Base-by-base conservation (phyloP, 2,888 invertebrate species). In the Phyllotreta cruciferae region DNA sequence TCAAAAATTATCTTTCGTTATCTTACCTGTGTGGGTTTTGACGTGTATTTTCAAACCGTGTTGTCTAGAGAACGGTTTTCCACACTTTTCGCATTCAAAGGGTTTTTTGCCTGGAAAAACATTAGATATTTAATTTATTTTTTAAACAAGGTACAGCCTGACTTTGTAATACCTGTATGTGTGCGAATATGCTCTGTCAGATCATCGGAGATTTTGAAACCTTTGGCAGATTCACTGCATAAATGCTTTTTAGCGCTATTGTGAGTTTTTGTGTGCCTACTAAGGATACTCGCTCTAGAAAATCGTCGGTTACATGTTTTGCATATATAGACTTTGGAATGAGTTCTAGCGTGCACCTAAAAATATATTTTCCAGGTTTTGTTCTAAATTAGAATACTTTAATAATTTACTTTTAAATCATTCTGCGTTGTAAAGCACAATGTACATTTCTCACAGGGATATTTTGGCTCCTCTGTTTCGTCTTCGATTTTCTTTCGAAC, bases 201-300 rank as follows among this genome's bases (percentile, higher is more conserved):
- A 67, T 81, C 81, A 67, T 81, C 81, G 1, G 81, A 80, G 37
- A 80, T 71, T 6, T 75, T 70, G 69, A 82, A 82, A 36, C 77
- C 78, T 73, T 82, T 82, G 2, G 80, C 81, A 67, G 81, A 81
- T 68, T 81, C 79, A 49, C 71, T 78, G 68, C 81, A 82, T n/a
- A 80, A 65, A 64, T 81, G 81, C 38, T 75, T 68, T 69, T 78
- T 81, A 2, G 76, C 76, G 13, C 77, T 77, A 49, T 80, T 78
- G 60, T 80, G 80, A 6, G 79, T 69, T 9, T 70, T 70, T 72
- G 77, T 76, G 65, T 83, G 82, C 34, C 82, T 71, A 53, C 80
- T 79, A 35, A 82, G 73, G 1, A 81, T 81, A 67, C 82, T 82
- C 3, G 80, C 77, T 71, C 81, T 81, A 1, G 82, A 77, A 70